These are phyloP conservation scores for Poecilia velifera DNA, from an alignment of 2,797 vertebrate species.

Conservation along the genomic window DNA sequence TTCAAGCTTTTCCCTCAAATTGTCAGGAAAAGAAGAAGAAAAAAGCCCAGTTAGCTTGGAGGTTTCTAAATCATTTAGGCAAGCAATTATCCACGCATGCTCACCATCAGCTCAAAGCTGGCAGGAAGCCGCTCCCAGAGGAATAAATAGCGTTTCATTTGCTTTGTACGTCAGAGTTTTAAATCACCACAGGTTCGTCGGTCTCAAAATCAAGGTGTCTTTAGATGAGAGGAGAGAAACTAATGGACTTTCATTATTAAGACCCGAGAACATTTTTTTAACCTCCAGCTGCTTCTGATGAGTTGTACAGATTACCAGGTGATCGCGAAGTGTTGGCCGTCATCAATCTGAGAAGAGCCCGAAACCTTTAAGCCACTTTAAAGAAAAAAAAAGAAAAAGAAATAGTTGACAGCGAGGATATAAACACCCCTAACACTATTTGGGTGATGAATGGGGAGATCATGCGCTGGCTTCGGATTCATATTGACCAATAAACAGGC, in stretches of 20 bases:
- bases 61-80: slow-evolving; percentile 6
- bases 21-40: not conserved
- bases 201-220: too few species aligned
- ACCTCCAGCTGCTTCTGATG: not conserved
- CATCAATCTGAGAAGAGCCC: not conserved
- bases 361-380: not conserved
- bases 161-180: not conserved
- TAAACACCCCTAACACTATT: not conserved
- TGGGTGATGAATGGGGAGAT: not conserved
- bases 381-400: not conserved
- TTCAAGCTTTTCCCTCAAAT: slow-evolving; percentile 8
- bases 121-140: not conserved
- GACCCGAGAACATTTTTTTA: not conserved
- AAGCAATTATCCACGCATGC: slow-evolving; percentile 4
- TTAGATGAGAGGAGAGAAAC: not conserved
- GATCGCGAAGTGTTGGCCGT: not conserved
- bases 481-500: not conserved
- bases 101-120: not conserved
- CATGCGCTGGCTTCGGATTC: not conserved
- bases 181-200: not conserved
- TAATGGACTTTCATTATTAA: not conserved
- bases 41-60: not conserved
- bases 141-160: not conserved
- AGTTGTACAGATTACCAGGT: not conserved
- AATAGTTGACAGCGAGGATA: not conserved